A percentile compares a stretch with the other conserved stretches of the same genome.
phyloP scores from a whole-genome alignment of 2,888 invertebrate genomes.

The Agapostemon virescens region DNA sequence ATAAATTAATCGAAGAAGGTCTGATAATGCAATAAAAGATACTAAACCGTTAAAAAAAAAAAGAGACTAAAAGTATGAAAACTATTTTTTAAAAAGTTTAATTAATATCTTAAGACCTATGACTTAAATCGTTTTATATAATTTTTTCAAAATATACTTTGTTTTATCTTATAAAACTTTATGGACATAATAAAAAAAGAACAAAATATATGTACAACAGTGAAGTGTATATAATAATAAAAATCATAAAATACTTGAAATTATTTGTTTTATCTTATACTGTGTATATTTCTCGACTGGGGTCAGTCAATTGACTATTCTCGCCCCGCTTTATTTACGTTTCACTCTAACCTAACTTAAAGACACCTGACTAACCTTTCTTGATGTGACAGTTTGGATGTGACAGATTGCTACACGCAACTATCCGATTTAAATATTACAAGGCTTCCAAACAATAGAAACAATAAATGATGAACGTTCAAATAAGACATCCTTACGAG shows the following conservation, averaged over 20 bases:
- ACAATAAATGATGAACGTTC: conserved; percentile 72
- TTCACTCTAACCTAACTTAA: conserved; percentile 47
- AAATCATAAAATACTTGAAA: background rate
- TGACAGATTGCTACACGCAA: conserved; percentile 46
- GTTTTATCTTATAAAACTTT: background rate
- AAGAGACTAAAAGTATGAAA: background rate
- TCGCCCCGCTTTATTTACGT: background rate
- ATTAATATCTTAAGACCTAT: background rate
- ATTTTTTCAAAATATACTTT: background rate
- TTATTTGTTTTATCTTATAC: background rate
- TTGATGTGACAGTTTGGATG: conserved; percentile 55
- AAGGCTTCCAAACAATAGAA: conserved; percentile 51
- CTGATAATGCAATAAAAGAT: conserved; percentile 35
- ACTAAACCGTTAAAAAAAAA: background rate
- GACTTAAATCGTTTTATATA: background rate
- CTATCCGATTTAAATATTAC: conserved; percentile 39
- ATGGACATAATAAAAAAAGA: background rate
- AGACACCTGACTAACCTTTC: conserved; percentile 46
- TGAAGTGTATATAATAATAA: conserved; percentile 20
- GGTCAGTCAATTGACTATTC: background rate
- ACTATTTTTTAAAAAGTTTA: background rate
- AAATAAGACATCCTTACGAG: conserved; percentile 77
- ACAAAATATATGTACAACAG: too few relatives aligned
- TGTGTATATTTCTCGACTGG: background rate
- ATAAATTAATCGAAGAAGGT: conserved; percentile 58